A percentile compares a stretch with the other conserved stretches of the same genome.
Conservation (phyloP, 2,888 invertebrate genomes). For the Cosmorhoe ocellata region DNA sequence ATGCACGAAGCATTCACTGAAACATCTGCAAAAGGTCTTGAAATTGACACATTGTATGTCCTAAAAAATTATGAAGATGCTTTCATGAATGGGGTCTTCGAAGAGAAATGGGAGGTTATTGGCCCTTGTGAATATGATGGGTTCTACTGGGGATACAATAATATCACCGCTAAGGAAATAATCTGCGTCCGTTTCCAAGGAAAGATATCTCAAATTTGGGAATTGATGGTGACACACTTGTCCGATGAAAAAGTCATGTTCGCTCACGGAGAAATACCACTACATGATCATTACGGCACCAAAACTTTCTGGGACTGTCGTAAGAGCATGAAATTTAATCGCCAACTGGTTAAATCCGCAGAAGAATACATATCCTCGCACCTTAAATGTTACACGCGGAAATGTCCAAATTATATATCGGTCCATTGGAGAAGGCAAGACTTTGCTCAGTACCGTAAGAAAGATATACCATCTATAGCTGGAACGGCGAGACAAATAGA, state of each 20-base stretch:
- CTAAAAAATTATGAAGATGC: constrained; percentile 93
- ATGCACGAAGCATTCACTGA: constrained; percentile 85
- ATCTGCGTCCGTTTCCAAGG: constrained; percentile 94
- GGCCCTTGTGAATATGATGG: constrained; percentile 57
- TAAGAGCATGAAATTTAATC: constrained; percentile 95
- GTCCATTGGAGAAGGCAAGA: constrained; percentile 95
- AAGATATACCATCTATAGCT: constrained; percentile 89
- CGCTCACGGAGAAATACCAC: constrained; percentile 91
- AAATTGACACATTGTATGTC: constrained; percentile 89
- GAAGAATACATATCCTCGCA: constrained; percentile 78
- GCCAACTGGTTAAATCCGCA: constrained; percentile 85
- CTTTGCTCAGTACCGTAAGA: constrained; percentile 88
- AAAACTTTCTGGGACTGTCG: constrained; percentile 92
- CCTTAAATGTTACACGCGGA: constrained; percentile 50
- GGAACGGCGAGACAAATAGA: constrained; percentile 89
- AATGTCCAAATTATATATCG: constrained; percentile 88
- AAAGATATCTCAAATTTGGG: constrained; percentile 83
- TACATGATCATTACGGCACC: constrained; percentile 94
- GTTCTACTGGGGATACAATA: constrained; percentile 87
- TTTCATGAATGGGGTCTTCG: constrained; percentile 90
- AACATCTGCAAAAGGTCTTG: constrained; percentile 45
- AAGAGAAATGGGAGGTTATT: constrained; percentile 89
- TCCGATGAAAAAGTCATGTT: constrained; percentile 84
- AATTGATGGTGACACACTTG: constrained; percentile 77
- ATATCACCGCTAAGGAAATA: constrained; percentile 85